Evolutionary conservation across 2,888 invertebrate species (phyloP).

Genomic region (Atrina japonica): DNA sequence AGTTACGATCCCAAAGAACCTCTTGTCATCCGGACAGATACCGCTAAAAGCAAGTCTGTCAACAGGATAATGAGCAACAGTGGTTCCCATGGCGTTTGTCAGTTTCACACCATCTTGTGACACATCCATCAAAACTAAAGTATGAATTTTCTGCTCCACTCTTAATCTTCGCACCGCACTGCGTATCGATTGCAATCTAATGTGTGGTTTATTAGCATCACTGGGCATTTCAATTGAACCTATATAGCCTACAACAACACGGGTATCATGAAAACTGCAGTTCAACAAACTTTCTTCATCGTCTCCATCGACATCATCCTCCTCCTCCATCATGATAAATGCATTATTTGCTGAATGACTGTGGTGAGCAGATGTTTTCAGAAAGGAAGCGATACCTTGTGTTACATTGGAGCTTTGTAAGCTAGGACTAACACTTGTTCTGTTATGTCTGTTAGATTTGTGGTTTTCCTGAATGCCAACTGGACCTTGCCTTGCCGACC

Average conservation of each 20-base stretch:
- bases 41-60: slow-evolving; percentile 94
- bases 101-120: slow-evolving; percentile 86
- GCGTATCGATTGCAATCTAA: slow-evolving; percentile 86
- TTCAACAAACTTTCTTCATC: slow-evolving; percentile 50
- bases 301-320: slow-evolving; percentile 55
- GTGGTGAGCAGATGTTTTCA: slow-evolving; percentile 40
- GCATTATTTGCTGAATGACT: slow-evolving; percentile 60
- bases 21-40: slow-evolving; percentile 92
- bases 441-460: slow-evolving; percentile 41
- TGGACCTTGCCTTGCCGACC: slow-evolving; percentile 26
- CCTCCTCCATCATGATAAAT: slow-evolving; percentile 59
- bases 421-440: slow-evolving; percentile 54
- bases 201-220: slow-evolving; percentile 77
- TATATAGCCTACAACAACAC: slow-evolving; percentile 89
- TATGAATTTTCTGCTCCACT: slow-evolving; percentile 90
- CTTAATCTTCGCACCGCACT: slow-evolving; percentile 93
- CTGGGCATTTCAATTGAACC: slow-evolving; percentile 97
- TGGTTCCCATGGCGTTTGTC: slow-evolving; percentile 88
- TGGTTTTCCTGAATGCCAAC: slow-evolving; percentile 13
- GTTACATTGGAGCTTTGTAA: slow-evolving; percentile 55
- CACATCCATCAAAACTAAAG: slow-evolving; percentile 92
- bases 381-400: slow-evolving; percentile 55
- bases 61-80: slow-evolving; percentile 92
- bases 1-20: slow-evolving; percentile 96
- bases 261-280: slow-evolving; percentile 53